These are phyloP conservation scores for Ennomos fuscantarius DNA, from an alignment of 2,888 invertebrate genomes.

Conservation along the genomic window DNA sequence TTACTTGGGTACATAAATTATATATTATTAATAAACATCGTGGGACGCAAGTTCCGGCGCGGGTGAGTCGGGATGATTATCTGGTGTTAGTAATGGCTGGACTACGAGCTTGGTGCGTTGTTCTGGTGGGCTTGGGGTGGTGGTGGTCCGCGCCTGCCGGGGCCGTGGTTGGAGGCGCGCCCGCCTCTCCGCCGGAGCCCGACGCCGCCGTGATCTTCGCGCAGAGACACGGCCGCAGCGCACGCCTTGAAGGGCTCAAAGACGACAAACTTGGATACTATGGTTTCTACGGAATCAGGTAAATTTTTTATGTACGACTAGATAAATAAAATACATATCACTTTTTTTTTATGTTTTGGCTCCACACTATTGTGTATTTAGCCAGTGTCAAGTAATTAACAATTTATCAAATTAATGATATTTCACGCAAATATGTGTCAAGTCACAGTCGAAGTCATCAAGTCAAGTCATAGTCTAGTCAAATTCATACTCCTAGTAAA, in stretches of 20 bases:
- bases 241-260: slow-evolving; percentile 87
- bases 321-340: background rate
- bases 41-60: slow-evolving; percentile 45
- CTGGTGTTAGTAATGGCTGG: slow-evolving; percentile 55
- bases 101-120: slow-evolving; percentile 46
- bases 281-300: slow-evolving; percentile 90
- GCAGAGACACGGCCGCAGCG: slow-evolving; percentile 86
- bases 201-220: slow-evolving; percentile 90
- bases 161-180: slow-evolving; percentile 88
- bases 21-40: background rate
- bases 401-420: no score
- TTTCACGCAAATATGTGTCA: no score
- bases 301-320: background rate
- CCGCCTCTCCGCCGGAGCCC: slow-evolving; percentile 87
- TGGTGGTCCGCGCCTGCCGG: slow-evolving; percentile 48
- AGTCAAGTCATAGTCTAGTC: no score
- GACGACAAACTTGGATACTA: slow-evolving; percentile 87
- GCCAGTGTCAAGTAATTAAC: no score
- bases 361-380: no score
- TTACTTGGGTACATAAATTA: background rate
- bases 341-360: no score
- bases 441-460: no score
- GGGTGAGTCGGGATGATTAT: slow-evolving; percentile 23
- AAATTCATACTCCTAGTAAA: no score
- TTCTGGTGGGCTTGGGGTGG: slow-evolving; percentile 19